Base-by-base conservation (phyloP, 2,113 vertebrate species). In the Zosterops borbonicus region DNA sequence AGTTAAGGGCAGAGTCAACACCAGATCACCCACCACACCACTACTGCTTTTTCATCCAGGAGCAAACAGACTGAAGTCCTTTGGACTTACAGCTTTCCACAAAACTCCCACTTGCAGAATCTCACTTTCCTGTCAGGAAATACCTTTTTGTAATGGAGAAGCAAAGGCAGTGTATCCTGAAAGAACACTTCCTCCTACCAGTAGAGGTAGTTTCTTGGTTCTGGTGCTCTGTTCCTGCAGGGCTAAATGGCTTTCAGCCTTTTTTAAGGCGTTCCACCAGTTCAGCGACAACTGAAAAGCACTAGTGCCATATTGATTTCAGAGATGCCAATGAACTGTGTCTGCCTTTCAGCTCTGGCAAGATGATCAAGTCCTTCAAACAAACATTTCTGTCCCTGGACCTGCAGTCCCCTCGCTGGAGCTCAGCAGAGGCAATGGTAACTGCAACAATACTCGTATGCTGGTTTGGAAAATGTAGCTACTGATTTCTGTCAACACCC, bases 301-400 rank as follows among this genome's bases (percentile, higher is more conserved):
- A 41, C 37, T 29, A 49, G 2, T 8, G 8, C 8, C 5, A 3
- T 9, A 41, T 0, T 41, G 37, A 28, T 8, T 13, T 41, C 19
- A 71, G 19, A 83, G 25, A 64, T 24, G 9, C 33, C 33, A 89
- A 60, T 17, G 28, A 92, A 49, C 18, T 25, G 1, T 69, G 14
- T 69, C 16, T 94, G 37, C 28, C 21, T 95, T 95, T 49, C 90
- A 97, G 95, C 90, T 83, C 89, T 5, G 35, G 12, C 70, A 85
- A 74, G 60, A 97, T 97, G 96, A 97, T 96, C 53, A 97, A 96
- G 69, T 95, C 93, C 91, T 94, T 96, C 93, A 97, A 97, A 80
- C 94, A 96, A 85, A 95, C 79, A 0, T 97, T 97, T 52, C 91
- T 97, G 68, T 96, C 94, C 22, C 79, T 96, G 85, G 96, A 97